Percentiles rank a stretch among this genome's conserved stretches.
Evolutionary conservation across 2,797 vertebrate species (phyloP).

Genomic region (Limosa lapponica): DNA sequence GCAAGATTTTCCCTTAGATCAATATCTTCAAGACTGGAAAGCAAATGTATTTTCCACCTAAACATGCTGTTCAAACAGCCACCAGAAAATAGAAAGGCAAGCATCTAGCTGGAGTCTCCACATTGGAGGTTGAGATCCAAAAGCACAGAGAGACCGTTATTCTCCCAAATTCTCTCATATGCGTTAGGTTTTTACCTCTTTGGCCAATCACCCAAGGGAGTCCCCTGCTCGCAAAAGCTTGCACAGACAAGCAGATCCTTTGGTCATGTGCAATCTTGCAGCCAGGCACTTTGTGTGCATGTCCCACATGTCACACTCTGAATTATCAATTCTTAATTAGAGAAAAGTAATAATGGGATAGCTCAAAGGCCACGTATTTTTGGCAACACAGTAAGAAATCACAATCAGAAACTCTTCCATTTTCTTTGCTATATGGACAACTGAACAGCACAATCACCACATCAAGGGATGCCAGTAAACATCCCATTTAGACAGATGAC

Average conservation of each 20-base stretch:
- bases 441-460: not conserved
- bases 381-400: not conserved
- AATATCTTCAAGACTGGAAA: not conserved
- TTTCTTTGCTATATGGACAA: not conserved
- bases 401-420: not conserved
- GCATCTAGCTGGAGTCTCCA: not conserved
- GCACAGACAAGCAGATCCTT: not conserved
- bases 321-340: not conserved
- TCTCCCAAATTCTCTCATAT: not conserved
- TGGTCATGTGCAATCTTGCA: not conserved
- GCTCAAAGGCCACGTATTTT: not conserved
- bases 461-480: not conserved
- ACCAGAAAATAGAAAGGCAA: not conserved
- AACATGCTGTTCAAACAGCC: not conserved
- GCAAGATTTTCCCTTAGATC: not conserved
- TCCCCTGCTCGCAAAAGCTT: not conserved
- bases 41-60: not conserved
- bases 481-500: not conserved
- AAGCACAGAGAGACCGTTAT: not conserved
- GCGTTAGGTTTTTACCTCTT: not conserved
- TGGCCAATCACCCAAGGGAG: not conserved
- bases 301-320: not conserved
- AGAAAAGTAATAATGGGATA: not conserved
- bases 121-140: not conserved
- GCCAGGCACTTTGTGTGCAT: not conserved